Conservation (phyloP, 2,797 vertebrate species). For the Arvicola amphibius region DNA sequence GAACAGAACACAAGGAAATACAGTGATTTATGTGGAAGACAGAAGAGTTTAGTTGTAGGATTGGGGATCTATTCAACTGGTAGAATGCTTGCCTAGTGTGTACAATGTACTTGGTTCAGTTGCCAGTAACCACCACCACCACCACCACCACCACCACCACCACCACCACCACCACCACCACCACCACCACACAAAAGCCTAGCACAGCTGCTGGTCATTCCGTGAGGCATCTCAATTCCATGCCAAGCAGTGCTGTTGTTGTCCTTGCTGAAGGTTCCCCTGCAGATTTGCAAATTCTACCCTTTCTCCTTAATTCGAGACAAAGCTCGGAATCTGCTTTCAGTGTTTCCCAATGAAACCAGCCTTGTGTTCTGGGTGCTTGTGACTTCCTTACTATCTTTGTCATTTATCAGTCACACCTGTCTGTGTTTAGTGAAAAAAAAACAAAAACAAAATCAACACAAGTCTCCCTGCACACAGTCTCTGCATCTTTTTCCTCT, state of each 20-base stretch:
- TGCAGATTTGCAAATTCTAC: background rate
- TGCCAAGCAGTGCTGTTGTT: background rate
- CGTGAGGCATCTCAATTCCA: background rate
- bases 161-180: background rate
- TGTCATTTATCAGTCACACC: background rate
- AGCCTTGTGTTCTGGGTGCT: background rate
- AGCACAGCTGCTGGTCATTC: background rate
- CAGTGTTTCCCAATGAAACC: background rate
- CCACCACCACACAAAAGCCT: background rate
- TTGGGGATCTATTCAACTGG: background rate
- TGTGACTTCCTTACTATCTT: background rate
- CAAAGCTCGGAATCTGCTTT: background rate
- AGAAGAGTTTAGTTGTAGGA: background rate
- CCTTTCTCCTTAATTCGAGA: background rate
- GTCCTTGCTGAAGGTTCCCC: background rate
- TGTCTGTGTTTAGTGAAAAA: background rate
- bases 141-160: background rate
- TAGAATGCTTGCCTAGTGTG: background rate
- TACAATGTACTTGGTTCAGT: background rate
- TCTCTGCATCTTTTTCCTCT: background rate
- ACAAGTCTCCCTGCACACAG: background rate
- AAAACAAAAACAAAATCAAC: background rate
- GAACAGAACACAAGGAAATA: constrained; percentile 20
- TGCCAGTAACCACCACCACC: background rate
- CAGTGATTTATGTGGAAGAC: background rate